These are phyloP conservation scores for Drosophila formosana DNA, from an alignment of 2,888 invertebrate genomes.

Conservation along the genomic window DNA sequence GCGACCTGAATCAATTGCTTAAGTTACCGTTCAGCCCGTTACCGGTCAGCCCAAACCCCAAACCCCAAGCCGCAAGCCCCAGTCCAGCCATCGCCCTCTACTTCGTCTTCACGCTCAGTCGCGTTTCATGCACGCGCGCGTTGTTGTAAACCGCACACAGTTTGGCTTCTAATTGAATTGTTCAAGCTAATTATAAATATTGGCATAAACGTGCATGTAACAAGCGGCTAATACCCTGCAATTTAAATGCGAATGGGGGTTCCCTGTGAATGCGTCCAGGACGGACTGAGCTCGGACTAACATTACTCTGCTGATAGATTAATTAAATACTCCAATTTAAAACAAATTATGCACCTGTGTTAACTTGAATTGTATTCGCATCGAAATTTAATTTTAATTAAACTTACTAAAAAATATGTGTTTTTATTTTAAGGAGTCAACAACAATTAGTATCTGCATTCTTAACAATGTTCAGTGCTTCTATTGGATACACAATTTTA, in stretches of 20 bases:
- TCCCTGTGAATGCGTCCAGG: background rate
- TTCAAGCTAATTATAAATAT: constrained; percentile 23
- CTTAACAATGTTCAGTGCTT: no score
- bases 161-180: constrained; percentile 35
- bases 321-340: background rate
- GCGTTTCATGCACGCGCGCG: constrained; percentile 49
- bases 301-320: background rate
- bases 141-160: constrained; percentile 25
- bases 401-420: no score
- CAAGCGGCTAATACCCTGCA: background rate
- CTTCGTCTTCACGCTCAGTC: constrained; percentile 41
- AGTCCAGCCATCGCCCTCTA: background rate
- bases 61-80: background rate
- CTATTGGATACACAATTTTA: no score
- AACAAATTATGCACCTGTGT: no score
- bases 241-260: background rate
- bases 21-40: constrained; percentile 39
- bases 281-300: background rate
- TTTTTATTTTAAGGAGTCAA: no score
- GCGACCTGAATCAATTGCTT: constrained; percentile 66
- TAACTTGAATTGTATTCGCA: no score
- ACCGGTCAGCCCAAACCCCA: constrained; percentile 7
- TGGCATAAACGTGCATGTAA: background rate
- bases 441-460: no score
- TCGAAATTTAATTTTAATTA: no score